Conservation (phyloP, 1,140 invertebrate genomes). For the Lordiphosa mommai region DNA sequence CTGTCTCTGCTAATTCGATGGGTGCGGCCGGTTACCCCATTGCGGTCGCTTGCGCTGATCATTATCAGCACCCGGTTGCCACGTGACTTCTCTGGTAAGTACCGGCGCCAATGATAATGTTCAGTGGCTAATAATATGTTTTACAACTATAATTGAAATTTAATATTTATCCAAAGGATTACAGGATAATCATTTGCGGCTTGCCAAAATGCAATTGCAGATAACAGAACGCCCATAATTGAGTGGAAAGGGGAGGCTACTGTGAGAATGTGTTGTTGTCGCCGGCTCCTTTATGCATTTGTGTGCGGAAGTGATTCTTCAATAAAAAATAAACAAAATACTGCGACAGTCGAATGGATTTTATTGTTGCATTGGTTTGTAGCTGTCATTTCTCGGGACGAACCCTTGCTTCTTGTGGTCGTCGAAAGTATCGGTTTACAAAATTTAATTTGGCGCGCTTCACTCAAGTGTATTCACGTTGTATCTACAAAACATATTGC, state of each 20-base stretch:
- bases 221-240: constrained; percentile 40
- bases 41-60: constrained; percentile 54
- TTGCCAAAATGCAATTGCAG: constrained; percentile 40
- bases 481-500: constrained; percentile 52
- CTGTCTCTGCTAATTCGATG: constrained; percentile 22
- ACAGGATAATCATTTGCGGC: constrained; percentile 74
- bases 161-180: constrained; percentile 78
- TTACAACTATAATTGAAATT: constrained; percentile 78
- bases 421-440: constrained; percentile 65
- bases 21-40: constrained; percentile 20
- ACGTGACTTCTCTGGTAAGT: constrained; percentile 52
- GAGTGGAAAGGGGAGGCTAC: background rate
- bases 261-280: constrained; percentile 29
- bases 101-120: constrained; percentile 22
- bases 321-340: constrained; percentile 51
- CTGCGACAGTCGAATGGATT: constrained; percentile 12
- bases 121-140: constrained; percentile 64
- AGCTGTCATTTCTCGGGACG: constrained; percentile 10
- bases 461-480: constrained; percentile 62
- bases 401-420: constrained; percentile 31
- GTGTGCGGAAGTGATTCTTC: constrained; percentile 59
- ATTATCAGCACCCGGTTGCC: constrained; percentile 55
- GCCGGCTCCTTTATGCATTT: constrained; percentile 28
- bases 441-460: constrained; percentile 75
- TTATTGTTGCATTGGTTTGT: constrained; percentile 56